Conservation (phyloP, 2,888 invertebrate genomes). For the Papilio protenor region DNA sequence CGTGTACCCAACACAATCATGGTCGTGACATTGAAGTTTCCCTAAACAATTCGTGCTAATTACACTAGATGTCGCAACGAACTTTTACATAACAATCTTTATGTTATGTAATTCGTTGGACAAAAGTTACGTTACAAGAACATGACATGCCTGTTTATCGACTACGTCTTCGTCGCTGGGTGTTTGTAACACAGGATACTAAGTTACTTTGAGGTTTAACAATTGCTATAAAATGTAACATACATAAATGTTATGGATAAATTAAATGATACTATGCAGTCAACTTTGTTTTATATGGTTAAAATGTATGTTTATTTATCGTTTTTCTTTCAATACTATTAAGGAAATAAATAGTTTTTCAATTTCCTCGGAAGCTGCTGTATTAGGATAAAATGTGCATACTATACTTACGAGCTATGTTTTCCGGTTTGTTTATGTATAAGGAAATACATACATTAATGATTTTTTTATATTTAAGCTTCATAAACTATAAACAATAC, state of each 20-base stretch:
- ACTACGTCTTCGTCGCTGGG: background rate
- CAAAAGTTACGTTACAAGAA: constrained; percentile 17
- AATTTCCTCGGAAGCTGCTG: background rate
- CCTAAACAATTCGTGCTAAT: constrained; percentile 61
- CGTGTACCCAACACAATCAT: constrained; percentile 65
- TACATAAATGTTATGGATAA: too few species aligned
- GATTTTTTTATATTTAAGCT: background rate
- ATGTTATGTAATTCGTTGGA: constrained; percentile 47
- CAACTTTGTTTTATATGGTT: too few species aligned
- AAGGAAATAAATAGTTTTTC: background rate
- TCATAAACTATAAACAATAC: background rate
- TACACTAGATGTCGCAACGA: constrained; percentile 56
- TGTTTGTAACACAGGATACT: constrained; percentile 10
- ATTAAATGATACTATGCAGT: too few species aligned
- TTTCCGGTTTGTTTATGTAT: background rate
- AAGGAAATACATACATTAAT: background rate
- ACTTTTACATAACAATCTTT: constrained; percentile 72
- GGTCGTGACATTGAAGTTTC: constrained; percentile 76
- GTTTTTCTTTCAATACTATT: background rate
- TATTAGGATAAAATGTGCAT: background rate
- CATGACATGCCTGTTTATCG: constrained; percentile 23
- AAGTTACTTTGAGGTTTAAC: background rate
- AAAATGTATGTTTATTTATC: too few species aligned
- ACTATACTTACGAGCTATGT: background rate
- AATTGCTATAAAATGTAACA: background rate